Base-by-base conservation (phyloP, 2,113 vertebrate species). In the Pipra filicauda region DNA sequence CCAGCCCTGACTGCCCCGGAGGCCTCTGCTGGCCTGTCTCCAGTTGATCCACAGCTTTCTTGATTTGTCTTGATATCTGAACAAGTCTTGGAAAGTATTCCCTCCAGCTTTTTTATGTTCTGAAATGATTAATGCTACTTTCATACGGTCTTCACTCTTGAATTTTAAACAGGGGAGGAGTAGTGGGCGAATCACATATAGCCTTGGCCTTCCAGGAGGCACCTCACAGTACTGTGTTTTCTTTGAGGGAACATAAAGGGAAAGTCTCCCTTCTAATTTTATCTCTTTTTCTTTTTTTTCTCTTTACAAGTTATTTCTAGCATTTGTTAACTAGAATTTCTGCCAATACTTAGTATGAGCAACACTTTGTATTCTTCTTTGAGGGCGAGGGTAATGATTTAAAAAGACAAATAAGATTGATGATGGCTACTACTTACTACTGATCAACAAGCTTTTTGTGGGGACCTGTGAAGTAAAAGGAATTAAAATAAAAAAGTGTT, bases 41-140 rank as follows among this genome's bases (percentile, higher is more conserved):
- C 46, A 4, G 24, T 66, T 80, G 64, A 84, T 78, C 61, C 3
- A 5, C 22, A 5, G 69, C 66, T 72, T 75, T 51, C 49, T 85
- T 93, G 74, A 79, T 91, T 89, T 73, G 41, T 89, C 85, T 80
- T 93, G 84, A 8, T 85, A 69, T n/a, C 66, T 76, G 82, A 90
- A 72, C 33, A 57, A 44, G 41, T 91, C 43, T 77, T 74, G 46
- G 43, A 48, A 91, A 77, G 37, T 70, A 43, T 62, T 88, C 49
- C 87, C 58, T 92, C 66, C 67, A 85, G 78, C 44, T 91, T 89
- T 94, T 94, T 83, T 46, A 31, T 54, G 70, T 66, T 58, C 81
- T 85, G 74, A 58, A 83, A 26, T 88, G 23, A 88, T 73, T 79
- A 82, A 66, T 96, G 77, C 33, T 91, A 4, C 67, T 91, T 77